A percentile compares a stretch with the other conserved stretches of the same genome.
These are phyloP conservation scores for Plebejus melissa DNA, from an alignment of 2,888 invertebrate genomes.

Conservation along the genomic window DNA sequence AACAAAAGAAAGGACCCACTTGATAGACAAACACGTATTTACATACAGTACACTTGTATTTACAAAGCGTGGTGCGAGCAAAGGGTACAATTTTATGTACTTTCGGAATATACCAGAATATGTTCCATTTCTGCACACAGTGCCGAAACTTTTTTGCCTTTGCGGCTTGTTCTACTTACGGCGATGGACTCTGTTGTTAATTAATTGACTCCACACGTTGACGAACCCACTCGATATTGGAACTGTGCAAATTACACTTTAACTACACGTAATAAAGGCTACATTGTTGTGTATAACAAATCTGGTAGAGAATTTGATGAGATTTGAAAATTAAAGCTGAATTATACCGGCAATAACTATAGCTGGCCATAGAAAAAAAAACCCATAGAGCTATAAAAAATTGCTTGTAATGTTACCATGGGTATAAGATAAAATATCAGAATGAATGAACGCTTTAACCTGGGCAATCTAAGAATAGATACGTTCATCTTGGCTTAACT, in stretches of 20 bases:
- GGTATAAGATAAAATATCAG: conserved; percentile 28
- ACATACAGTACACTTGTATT: conserved; percentile 8
- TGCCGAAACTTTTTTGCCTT: conserved; percentile 7
- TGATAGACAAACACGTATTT: background rate
- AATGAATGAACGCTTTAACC: conserved; percentile 36
- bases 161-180: conserved; percentile 24
- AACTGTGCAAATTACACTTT: conserved; percentile 27
- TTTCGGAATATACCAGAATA: background rate
- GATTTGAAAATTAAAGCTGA: background rate
- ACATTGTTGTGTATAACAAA: background rate
- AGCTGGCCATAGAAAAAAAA: no score
- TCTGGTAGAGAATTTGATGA: background rate
- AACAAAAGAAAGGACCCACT: conserved; percentile 14
- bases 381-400: background rate
- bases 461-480: conserved; percentile 37
- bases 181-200: conserved; percentile 24
- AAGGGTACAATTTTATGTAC: conserved; percentile 23
- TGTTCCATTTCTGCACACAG: conserved; percentile 8
- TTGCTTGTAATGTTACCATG: background rate
- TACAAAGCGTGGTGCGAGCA: background rate
- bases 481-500: conserved; percentile 34
- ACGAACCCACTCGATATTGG: conserved; percentile 25
- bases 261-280: background rate
- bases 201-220: conserved; percentile 27
- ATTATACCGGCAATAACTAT: background rate